phyloP scores from a whole-genome alignment of 2,888 invertebrate species.

The Synergus gifuensis region DNA sequence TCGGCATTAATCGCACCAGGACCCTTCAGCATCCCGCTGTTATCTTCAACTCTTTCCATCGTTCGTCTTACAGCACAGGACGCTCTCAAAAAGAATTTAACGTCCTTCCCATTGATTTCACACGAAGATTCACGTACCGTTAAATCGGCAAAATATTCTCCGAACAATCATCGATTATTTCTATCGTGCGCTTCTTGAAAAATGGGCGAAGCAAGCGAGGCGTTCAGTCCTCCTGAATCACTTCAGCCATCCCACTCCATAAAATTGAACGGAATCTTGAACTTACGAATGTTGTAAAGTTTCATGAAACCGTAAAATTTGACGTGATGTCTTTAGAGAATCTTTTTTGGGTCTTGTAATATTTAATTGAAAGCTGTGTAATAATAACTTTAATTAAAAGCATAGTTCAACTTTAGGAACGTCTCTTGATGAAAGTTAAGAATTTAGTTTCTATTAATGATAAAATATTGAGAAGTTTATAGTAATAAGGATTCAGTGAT shows the following conservation, averaged over 20 bases:
- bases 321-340: neutral
- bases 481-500: no score
- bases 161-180: neutral
- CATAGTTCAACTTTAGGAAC: no score
- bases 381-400: no score
- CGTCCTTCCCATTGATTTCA: neutral
- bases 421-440: no score
- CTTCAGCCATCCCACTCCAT: neutral
- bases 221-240: neutral
- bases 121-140: neutral
- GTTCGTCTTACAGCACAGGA: neutral
- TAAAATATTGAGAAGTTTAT: no score
- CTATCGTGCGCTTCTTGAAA: neutral
- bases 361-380: no score
- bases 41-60: slow-evolving; percentile 1
- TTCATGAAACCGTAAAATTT: neutral
- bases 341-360: neutral
- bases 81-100: slow-evolving; percentile 3
- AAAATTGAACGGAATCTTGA: neutral
- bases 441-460: no score
- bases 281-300: neutral
- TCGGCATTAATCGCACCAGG: slow-evolving; percentile 63
- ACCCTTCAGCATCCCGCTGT: slow-evolving; percentile 47
- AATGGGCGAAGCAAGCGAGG: neutral
- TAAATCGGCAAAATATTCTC: slow-evolving; percentile 1